Evolutionary conservation across 1,140 invertebrate species (phyloP).

Genomic region (Cotesia typhae): DNA sequence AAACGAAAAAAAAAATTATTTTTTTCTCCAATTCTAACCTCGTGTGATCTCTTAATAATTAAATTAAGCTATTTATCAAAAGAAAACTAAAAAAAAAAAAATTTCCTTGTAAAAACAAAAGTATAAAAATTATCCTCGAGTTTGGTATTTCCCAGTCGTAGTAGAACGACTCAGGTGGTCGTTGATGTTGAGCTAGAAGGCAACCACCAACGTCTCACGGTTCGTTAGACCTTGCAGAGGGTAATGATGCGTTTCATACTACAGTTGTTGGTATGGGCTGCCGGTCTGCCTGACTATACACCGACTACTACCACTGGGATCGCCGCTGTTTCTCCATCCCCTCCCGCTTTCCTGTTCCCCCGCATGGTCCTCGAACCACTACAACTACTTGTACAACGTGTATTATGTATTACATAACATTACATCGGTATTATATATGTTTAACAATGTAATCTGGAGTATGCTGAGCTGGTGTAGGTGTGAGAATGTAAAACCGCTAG

Average conservation of each 20-base stretch:
- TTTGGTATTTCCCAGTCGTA: slow-evolving; percentile 15
- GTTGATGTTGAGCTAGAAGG: slow-evolving; percentile 29
- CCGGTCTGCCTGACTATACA: slow-evolving; percentile 19
- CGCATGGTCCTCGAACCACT: too few species aligned
- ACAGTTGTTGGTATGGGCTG: slow-evolving; percentile 15
- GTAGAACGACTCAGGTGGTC: slow-evolving; percentile 8
- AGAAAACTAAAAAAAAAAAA: background rate
- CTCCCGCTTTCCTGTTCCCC: too few species aligned
- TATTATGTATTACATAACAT: too few species aligned
- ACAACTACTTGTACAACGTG: too few species aligned
- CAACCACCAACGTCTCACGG: slow-evolving; percentile 34
- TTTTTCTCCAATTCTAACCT: too few species aligned
- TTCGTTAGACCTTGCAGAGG: slow-evolving; percentile 44
- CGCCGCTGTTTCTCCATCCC: background rate
- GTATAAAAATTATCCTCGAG: background rate
- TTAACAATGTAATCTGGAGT: too few species aligned
- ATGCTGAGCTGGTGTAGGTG: too few species aligned
- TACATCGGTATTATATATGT: too few species aligned
- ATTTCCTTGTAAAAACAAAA: background rate
- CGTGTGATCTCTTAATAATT: too few species aligned
- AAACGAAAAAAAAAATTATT: too few species aligned
- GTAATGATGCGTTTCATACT: slow-evolving; percentile 43
- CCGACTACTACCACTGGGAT: slow-evolving; percentile 10
- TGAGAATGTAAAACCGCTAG: slow-evolving; percentile 1
- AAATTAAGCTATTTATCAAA: too few species aligned